Evolutionary conservation across 1,140 invertebrate species (phyloP).

Genomic region (Drosophila littoralis): DNA sequence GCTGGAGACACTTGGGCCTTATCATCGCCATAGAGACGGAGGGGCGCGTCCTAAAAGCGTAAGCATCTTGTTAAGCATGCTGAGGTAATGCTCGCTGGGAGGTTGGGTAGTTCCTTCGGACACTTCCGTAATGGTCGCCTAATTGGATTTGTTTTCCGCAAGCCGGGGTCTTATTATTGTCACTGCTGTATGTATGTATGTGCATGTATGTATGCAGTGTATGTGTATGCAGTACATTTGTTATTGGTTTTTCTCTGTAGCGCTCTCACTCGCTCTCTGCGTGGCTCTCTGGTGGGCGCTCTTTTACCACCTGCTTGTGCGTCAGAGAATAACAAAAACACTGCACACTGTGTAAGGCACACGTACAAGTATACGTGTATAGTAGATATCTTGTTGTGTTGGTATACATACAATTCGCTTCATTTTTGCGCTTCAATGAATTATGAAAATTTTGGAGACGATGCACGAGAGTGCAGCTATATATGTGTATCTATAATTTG

Average conservation of each 20-base stretch:
- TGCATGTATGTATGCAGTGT: background rate
- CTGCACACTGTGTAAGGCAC: constrained; percentile 41
- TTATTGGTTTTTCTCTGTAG: constrained; percentile 69
- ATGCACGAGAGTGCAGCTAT: background rate
- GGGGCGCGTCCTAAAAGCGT: constrained; percentile 2
- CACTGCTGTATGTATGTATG: background rate
- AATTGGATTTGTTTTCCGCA: constrained; percentile 71
- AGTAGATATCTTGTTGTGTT: constrained; percentile 32
- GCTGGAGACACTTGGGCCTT: constrained; percentile 12
- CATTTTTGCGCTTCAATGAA: constrained; percentile 61
- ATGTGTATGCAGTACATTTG: constrained; percentile 46
- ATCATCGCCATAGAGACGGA: constrained; percentile 36
- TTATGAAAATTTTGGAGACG: constrained; percentile 57
- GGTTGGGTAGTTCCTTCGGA: constrained; percentile 16
- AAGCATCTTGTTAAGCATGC: background rate
- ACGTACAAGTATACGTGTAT: constrained; percentile 24
- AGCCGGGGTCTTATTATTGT: constrained; percentile 28
- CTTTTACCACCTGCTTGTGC: constrained; percentile 70
- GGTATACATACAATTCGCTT: constrained; percentile 61
- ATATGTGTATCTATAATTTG: constrained; percentile 5
- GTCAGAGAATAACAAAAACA: constrained; percentile 81
- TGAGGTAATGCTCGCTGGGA: constrained; percentile 27
- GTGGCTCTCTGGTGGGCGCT: constrained; percentile 40
- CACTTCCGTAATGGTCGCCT: constrained; percentile 59
- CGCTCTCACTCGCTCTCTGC: constrained; percentile 17